Evolutionary conservation across 2,888 invertebrate genomes (phyloP).

Genomic region (Desoria tigrina): DNA sequence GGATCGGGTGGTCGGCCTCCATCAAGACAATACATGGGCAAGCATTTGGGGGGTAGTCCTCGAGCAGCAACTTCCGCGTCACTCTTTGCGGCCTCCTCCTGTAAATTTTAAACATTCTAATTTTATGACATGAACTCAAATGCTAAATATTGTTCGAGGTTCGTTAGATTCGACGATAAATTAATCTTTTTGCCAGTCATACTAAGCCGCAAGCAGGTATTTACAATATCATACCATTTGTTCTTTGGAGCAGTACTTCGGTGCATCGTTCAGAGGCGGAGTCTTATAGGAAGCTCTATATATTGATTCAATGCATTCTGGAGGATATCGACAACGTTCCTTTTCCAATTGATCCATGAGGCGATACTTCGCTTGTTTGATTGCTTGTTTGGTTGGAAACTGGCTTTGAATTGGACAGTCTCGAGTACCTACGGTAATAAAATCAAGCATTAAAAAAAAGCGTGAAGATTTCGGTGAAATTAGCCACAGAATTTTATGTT

Average conservation of each 20-base stretch:
- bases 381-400: slow-evolving; percentile 50
- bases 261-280: slow-evolving; percentile 45
- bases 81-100: slow-evolving; percentile 42
- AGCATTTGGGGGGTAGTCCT: slow-evolving; percentile 46
- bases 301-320: slow-evolving; percentile 47
- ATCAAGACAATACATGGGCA: slow-evolving; percentile 49
- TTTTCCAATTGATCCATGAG: slow-evolving; percentile 48
- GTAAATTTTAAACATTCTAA: too few relatives aligned
- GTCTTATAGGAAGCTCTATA: slow-evolving; percentile 46
- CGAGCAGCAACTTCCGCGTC: slow-evolving; percentile 34
- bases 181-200: not conserved
- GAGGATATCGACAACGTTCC: slow-evolving; percentile 46
- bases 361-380: slow-evolving; percentile 45
- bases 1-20: slow-evolving; percentile 49
- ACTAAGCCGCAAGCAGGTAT: too few relatives aligned
- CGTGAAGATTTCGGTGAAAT: not conserved
- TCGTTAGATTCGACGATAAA: not conserved
- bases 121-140: too few relatives aligned
- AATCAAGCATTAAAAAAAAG: not conserved
- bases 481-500: too few relatives aligned
- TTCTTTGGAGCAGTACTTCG: slow-evolving; percentile 46
- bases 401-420: slow-evolving; percentile 52
- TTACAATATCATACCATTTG: slow-evolving; percentile 27
- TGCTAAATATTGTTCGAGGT: too few relatives aligned
- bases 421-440: slow-evolving; percentile 32